Evolutionary conservation across 1,140 invertebrate genomes (phyloP).

Genomic region (Monochamus saltuarius): DNA sequence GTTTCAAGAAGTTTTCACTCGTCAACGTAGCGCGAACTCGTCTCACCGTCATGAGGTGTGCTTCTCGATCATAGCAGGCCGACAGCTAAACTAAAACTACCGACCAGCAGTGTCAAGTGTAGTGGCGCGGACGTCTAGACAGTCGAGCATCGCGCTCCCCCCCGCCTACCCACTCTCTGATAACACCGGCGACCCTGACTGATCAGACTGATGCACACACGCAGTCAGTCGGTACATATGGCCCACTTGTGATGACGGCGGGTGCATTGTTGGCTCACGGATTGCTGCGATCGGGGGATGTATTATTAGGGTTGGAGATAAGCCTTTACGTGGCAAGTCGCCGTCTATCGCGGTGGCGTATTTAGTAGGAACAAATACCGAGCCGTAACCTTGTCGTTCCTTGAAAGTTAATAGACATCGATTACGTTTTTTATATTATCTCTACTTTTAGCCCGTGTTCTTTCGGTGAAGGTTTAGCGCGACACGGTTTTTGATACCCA

Average conservation of each 20-base stretch:
- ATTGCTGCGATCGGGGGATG: not conserved
- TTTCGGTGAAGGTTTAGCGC: too few relatives aligned
- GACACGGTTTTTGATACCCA: too few relatives aligned
- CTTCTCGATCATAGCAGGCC: not conserved
- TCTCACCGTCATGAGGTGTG: constrained; percentile 11
- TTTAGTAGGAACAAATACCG: too few relatives aligned
- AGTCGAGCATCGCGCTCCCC: constrained; percentile 35
- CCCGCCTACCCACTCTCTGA: constrained; percentile 32
- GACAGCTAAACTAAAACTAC: constrained; percentile 12
- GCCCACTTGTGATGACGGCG: constrained; percentile 12
- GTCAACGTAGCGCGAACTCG: not conserved
- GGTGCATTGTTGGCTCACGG: not conserved
- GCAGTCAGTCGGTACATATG: constrained; percentile 16
- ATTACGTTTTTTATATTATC: too few relatives aligned
- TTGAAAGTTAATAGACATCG: too few relatives aligned
- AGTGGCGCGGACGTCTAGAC: constrained; percentile 41
- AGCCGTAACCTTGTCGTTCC: too few relatives aligned
- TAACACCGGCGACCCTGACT: constrained; percentile 42
- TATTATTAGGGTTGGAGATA: too few relatives aligned
- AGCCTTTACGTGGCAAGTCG: too few relatives aligned
- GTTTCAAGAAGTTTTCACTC: constrained; percentile 34
- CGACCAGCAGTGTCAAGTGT: constrained; percentile 39
- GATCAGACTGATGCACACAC: constrained; percentile 41
- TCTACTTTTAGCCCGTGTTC: too few relatives aligned
- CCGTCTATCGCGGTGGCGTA: too few relatives aligned